Base-by-base conservation (phyloP, 2,113 vertebrate genomes). In the Cyphotilapia sp. region DNA sequence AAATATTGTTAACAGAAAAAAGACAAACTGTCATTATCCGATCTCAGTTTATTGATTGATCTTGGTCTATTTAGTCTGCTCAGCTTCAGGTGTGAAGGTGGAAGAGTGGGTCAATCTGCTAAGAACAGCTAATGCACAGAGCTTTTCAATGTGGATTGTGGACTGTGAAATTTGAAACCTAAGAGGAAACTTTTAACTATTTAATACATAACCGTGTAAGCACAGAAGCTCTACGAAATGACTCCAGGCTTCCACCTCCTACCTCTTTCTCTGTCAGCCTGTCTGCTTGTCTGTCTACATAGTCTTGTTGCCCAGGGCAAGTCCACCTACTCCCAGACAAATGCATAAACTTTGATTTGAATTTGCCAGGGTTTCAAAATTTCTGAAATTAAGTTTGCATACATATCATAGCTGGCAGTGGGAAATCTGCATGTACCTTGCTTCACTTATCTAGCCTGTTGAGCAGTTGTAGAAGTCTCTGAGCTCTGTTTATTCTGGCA, bases 1-100 rank as follows among this genome's bases (percentile, higher is more conserved):
- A 97, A 97, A 97, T 97, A 96, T 94, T 94, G 94, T 95, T 94
- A 95, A 94, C 92, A 89, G 56, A 76, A 71, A 22, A 85, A 86
- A 82, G 93, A 40, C 94, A 95, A 95, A 92, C 74, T 10, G 8
- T 90, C 89, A 91, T 91, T 94, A 95, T 95, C 95, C 92, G 87
- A 63, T 94, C 74, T 89, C 2, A 42, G 1, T 47, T 29, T 19
- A 8, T 11, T 69, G 1, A 69, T 8, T 22, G 61, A 38, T 38
- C 7, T 69, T 1, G 88, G 8, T 80, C 53, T 85, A n/a, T 29
- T 83, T 11, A 4, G 12, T 87, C 56, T 80, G 16, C 78, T 74
- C 53, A 2, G 22, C 85, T 83, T 54, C 51, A 27, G 22, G 35
- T 61, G 19, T 84, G 57, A 53, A 85, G 84, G 85, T 87, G 82